phyloP scores from a whole-genome alignment of 2,888 invertebrate species.

The Cosmorhoe ocellata region DNA sequence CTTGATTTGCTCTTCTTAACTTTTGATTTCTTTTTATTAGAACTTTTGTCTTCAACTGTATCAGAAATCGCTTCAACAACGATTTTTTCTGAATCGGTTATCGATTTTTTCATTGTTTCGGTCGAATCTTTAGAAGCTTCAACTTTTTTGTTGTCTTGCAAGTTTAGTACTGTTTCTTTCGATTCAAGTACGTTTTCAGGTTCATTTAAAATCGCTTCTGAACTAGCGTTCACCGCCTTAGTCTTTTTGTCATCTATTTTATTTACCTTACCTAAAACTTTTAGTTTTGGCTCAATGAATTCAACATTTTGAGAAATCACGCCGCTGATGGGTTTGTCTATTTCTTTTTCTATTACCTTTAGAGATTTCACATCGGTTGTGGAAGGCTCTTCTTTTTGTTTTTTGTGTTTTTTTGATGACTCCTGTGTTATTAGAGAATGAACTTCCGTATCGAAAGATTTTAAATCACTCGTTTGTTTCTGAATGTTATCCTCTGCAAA shows the following conservation, averaged over 20 bases:
- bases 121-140: constrained; percentile 28
- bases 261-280: no score
- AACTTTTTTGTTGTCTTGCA: constrained; percentile 35
- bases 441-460: constrained; percentile 29
- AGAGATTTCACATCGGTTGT: background rate
- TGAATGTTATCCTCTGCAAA: constrained; percentile 33
- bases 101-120: constrained; percentile 28
- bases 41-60: constrained; percentile 36
- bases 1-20: background rate
- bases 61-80: constrained; percentile 38
- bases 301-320: no score
- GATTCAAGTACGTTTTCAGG: background rate
- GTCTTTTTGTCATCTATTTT: background rate
- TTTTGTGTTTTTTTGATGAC: constrained; percentile 51
- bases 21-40: constrained; percentile 7
- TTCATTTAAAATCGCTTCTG: constrained; percentile 2
- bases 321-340: no score
- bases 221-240: background rate
- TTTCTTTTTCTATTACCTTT: background rate
- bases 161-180: background rate
- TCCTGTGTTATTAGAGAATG: background rate
- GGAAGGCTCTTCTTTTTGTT: constrained; percentile 37
- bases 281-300: no score
- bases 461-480: constrained; percentile 42
- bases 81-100: constrained; percentile 17